A percentile compares a stretch with the other conserved stretches of the same genome.
Conservation (phyloP, 35 echinoderm and acorn worm species). For the Heliocidaris tuberculata region DNA sequence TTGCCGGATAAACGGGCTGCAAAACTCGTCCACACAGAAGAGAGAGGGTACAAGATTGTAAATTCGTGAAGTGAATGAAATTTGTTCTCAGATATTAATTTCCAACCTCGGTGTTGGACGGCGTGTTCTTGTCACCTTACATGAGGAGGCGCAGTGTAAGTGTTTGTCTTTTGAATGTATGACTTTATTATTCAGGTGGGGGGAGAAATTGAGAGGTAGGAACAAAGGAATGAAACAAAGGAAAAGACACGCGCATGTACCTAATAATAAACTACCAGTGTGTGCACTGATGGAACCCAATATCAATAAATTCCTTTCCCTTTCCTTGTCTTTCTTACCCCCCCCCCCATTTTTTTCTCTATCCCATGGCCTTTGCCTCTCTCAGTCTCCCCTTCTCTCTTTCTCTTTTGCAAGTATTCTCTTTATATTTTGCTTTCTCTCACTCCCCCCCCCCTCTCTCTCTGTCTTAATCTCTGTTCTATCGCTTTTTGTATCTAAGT, state of each 20-base stretch:
- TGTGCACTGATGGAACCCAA: background rate
- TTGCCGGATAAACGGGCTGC: background rate
- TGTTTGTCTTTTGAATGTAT: background rate
- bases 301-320: background rate
- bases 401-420: too few relatives aligned
- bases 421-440: too few relatives aligned
- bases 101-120: background rate
- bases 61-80: constrained; percentile 4
- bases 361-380: too few relatives aligned
- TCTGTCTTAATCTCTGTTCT: too few relatives aligned
- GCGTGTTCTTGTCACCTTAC: background rate
- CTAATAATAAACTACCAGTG: background rate
- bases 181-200: background rate
- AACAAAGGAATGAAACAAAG: background rate
- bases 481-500: background rate
- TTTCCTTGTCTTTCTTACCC: background rate
- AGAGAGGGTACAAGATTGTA: background rate
- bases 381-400: too few relatives aligned
- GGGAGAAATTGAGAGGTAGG: background rate
- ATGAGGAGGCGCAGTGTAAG: background rate
- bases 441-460: too few relatives aligned
- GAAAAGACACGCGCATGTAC: background rate
- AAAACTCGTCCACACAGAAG: background rate
- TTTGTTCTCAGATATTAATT: constrained; percentile 12
- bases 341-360: too few relatives aligned